Base-by-base conservation (phyloP, 2,113 vertebrate genomes). In the Lophius piscatorius region DNA sequence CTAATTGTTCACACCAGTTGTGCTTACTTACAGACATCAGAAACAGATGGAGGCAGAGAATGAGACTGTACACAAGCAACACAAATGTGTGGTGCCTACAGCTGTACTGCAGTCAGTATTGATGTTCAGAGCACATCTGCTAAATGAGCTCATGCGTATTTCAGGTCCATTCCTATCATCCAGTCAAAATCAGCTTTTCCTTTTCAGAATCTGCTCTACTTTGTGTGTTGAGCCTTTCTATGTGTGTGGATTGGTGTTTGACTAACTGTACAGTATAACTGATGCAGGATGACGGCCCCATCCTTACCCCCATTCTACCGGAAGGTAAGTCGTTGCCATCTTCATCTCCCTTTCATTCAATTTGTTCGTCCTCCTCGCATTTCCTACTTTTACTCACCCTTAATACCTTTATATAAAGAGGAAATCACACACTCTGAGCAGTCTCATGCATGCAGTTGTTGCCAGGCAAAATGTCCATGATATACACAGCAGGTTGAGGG, bases 401-500 rank as follows among this genome's bases (percentile, higher is more conserved):
- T 10, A 31, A 8, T 34, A 35, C 31, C 45, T 17, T 26, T 62
- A 46, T 58, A 7, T 9, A 42, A 52, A 34, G 50, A 46, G 14
- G 8, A 49, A 52, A 35, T 34, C 23, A 54, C 11, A 75, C 46
- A 50, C 50, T 34, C 63, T 52, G 38, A 12, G 0, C 66, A n/a
- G 36, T 76, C 39, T 36, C 60, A 36, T 52, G 76, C 76, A 40
- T 18, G 26, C 48, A 46, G 75, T 39, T 34, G 90, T 91, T 90
- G 79, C 88, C 75, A 79, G 60, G 90, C 87, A 89, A 90, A 71
- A 23, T 47, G 41, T 34, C 9, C 36, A 20, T 39, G 48, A 64
- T 40, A 41, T 45, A 45, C 49, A 50, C 28, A 26, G 31, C 12
- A 69, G 56, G 64, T 10, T 49, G 41, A 57, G 22, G 35, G 26